Base-by-base conservation (phyloP, 2,888 invertebrate genomes). In the Oeneis ivallda region DNA sequence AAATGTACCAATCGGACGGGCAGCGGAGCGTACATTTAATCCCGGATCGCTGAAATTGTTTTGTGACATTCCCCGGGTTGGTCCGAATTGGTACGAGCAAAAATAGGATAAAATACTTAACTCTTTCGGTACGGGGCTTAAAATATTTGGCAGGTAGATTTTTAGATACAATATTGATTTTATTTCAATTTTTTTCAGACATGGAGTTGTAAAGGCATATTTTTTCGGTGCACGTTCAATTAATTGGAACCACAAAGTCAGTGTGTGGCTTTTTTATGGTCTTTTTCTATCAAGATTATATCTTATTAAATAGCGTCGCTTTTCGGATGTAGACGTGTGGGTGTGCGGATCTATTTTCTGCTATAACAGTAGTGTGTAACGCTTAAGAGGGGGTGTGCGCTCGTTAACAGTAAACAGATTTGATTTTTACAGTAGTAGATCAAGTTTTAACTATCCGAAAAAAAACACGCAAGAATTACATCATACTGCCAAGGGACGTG, bases 61-160 rank as follows among this genome's bases (percentile, higher is more conserved):
- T 52, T 52, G 50, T 52, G 50, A 52, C 32, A 52, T 52, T 50
- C 32, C 50, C 49, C 45, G n/a, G 49, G 17, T 10, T 2, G 49
- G 19, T 17, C 50, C 50, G 26, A n/a, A 52, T 52, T 52, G 50
- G 13, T 52, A 32, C 13, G 32, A 32, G 50, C 19, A 52, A 52
- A 50, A 52, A 52, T 52, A 32, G 50, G 50, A 52, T 52, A 32
- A 52, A 52, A 52, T 52, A 52, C 50, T 52, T 52, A 52, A 52
- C 50, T 52, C 32, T 52, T 52, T 52, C 50, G 17, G 47, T 47
- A 47, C 15, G 32, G 50, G 32, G 50, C 50, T 32, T 52, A 52
- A 52, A 52, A 52, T 49, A 49, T 49, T 32, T 32, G 26, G 13
- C 2, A 32, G 26, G 26, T 13, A 13, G 26, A 32, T 2, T 52